Conservation (phyloP, 2,888 invertebrate genomes). For the Cerceris ruficornis region DNA sequence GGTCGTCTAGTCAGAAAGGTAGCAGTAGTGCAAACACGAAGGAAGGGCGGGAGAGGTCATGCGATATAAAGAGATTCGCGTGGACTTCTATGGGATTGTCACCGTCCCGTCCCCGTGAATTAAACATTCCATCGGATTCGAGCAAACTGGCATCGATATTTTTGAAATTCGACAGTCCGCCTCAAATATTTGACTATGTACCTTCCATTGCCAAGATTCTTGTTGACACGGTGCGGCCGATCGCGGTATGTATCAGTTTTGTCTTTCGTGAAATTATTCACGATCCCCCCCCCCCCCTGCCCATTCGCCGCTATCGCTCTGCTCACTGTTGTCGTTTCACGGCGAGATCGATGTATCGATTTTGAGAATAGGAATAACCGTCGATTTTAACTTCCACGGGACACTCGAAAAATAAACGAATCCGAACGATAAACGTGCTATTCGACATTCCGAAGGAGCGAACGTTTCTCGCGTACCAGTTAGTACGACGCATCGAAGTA, state of each 20-base stretch:
- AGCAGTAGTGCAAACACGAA: constrained; percentile 57
- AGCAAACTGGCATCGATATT: constrained; percentile 62
- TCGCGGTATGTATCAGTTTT: constrained; percentile 71
- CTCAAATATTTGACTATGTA: constrained; percentile 75
- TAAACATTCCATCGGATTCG: constrained; percentile 59
- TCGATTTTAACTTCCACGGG: constrained; percentile 20
- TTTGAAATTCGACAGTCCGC: constrained; percentile 70
- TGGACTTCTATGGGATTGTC: constrained; percentile 43
- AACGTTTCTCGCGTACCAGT: neutral
- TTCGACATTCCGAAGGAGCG: constrained; percentile 30
- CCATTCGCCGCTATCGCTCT: constrained; percentile 34
- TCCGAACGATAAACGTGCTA: constrained; percentile 14
- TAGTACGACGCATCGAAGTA: neutral
- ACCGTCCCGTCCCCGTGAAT: constrained; percentile 47
- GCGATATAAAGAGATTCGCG: constrained; percentile 47
- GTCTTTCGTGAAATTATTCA: constrained; percentile 70
- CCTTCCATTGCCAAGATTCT: constrained; percentile 72
- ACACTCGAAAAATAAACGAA: constrained; percentile 46
- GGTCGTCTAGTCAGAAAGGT: constrained; percentile 38
- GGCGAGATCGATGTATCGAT: constrained; percentile 61
- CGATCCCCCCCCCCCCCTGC: constrained; percentile 16
- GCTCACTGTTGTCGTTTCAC: constrained; percentile 5
- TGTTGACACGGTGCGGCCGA: constrained; percentile 72
- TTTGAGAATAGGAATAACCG: constrained; percentile 7
- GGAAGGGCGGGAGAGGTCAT: constrained; percentile 50